A percentile compares a stretch with the other conserved stretches of the same genome.
Evolutionary conservation across 2,113 vertebrate species (phyloP).

Genomic region (Aptenodytes patagonicus): DNA sequence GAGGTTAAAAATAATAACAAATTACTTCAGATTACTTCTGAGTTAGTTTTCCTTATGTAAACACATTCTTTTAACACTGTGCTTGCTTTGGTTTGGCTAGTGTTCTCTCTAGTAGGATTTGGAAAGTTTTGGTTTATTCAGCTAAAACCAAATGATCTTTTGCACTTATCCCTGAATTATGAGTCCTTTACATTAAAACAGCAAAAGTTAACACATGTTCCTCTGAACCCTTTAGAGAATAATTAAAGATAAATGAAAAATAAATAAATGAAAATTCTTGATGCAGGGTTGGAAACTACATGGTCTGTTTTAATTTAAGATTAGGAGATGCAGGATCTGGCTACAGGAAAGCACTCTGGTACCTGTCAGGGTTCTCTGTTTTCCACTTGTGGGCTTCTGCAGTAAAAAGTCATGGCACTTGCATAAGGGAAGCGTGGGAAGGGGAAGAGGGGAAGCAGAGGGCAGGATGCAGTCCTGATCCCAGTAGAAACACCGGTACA

Average conservation of each 20-base stretch:
- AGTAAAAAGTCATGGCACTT: background rate
- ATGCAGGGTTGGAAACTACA: background rate
- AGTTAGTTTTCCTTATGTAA: background rate
- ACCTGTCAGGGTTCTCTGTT: background rate
- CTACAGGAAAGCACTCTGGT: background rate
- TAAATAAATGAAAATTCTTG: background rate
- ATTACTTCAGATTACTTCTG: background rate
- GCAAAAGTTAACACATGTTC: background rate
- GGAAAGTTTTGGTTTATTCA: background rate
- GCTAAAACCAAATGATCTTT: background rate
- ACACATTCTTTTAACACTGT: background rate
- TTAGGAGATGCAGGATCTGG: background rate
- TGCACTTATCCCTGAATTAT: background rate
- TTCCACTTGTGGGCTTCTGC: background rate
- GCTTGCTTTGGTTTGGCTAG: background rate
- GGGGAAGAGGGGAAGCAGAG: background rate
- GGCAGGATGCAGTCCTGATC: background rate
- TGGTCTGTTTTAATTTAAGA: background rate
- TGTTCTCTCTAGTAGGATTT: background rate
- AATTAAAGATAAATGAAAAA: background rate
- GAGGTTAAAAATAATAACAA: background rate
- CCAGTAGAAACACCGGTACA: background rate
- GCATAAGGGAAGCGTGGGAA: background rate
- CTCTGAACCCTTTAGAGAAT: background rate
- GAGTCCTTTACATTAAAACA: background rate